Conservation (phyloP, 2,888 invertebrate genomes). For the Meteorus cinctellus region DNA sequence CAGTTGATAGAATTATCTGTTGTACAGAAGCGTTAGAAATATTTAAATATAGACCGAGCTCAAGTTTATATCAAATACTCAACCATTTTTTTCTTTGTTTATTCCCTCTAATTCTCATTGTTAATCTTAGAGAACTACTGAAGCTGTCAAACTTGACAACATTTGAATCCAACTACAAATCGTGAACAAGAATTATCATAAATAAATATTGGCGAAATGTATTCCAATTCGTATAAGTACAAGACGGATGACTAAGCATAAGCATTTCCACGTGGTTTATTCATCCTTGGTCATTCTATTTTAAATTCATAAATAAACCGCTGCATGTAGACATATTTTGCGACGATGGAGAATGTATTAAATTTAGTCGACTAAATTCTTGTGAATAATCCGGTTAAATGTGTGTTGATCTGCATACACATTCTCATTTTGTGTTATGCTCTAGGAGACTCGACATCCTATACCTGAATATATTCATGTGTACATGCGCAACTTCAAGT, state of each 20-base stretch:
- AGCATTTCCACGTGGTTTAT: conserved; percentile 41
- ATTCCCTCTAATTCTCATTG: too few relatives aligned
- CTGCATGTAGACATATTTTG: background rate
- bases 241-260: conserved; percentile 37
- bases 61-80: too few relatives aligned
- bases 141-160: too few relatives aligned
- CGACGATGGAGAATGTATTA: conserved; percentile 43
- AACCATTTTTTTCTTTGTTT: too few relatives aligned
- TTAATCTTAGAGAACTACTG: too few relatives aligned
- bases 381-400: conserved; percentile 8
- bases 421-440: background rate
- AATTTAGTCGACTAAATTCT: conserved; percentile 35
- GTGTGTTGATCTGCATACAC: conserved; percentile 5
- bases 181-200: conserved; percentile 32
- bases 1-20: too few relatives aligned
- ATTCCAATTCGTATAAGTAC: conserved; percentile 57
- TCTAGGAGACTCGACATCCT: background rate
- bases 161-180: too few relatives aligned
- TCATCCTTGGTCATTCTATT: background rate
- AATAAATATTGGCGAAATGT: conserved; percentile 57
- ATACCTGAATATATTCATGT: background rate
- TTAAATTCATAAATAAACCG: background rate
- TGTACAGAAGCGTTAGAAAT: too few relatives aligned
- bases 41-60: too few relatives aligned
- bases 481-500: background rate